A percentile compares a stretch with the other conserved stretches of the same genome.
Conservation (phyloP, 2,797 vertebrate species). For the Orestias chungarensis region DNA sequence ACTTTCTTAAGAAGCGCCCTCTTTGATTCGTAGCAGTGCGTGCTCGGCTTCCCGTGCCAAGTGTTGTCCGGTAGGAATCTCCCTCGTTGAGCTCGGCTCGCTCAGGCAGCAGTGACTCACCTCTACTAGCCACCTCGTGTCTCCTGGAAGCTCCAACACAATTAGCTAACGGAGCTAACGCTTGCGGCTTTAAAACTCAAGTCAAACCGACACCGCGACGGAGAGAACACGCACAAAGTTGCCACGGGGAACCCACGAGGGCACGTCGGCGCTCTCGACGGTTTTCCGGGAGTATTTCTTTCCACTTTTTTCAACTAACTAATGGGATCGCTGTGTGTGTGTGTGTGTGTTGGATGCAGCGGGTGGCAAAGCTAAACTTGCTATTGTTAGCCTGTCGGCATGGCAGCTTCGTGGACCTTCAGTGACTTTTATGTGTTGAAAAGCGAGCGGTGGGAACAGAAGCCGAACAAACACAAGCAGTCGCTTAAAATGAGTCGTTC, state of each 20-base stretch:
- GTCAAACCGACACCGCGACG: neutral
- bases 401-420: slow-evolving; percentile 69
- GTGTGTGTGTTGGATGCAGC: slow-evolving; percentile 52
- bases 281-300: slow-evolving; percentile 26
- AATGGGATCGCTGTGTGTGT: slow-evolving; percentile 60
- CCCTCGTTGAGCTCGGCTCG: slow-evolving; percentile 66
- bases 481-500: neutral
- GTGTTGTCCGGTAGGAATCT: slow-evolving; percentile 71
- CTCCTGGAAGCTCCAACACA: slow-evolving; percentile 74
- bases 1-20: neutral
- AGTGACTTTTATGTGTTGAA: slow-evolving; percentile 65
- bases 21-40: neutral
- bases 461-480: neutral
- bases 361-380: slow-evolving; percentile 80
- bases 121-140: slow-evolving; percentile 85
- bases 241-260: neutral
- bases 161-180: slow-evolving; percentile 81
- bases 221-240: slow-evolving; percentile 47
- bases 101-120: slow-evolving; percentile 81
- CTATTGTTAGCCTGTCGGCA: slow-evolving; percentile 83
- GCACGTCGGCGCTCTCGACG: neutral
- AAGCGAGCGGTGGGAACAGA: slow-evolving; percentile 32
- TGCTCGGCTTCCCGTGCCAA: slow-evolving; percentile 24
- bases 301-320: slow-evolving; percentile 73
- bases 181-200: slow-evolving; percentile 29